These are phyloP conservation scores for Podarcis lilfordi DNA, from an alignment of 2,797 vertebrate genomes.

Conservation along the genomic window DNA sequence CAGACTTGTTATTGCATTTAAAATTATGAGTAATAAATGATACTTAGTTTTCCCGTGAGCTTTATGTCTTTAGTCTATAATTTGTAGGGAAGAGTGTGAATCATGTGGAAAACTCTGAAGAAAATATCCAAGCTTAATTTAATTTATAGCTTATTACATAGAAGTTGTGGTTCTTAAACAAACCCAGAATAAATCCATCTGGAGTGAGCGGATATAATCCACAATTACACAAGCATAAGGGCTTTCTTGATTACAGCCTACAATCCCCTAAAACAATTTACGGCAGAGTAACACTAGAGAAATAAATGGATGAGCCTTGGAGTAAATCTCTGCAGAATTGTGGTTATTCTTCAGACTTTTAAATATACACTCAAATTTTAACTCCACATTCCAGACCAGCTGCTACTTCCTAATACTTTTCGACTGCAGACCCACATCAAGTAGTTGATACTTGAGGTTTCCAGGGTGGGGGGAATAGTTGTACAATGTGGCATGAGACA, in stretches of 20 bases:
- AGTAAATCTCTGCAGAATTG: not conserved
- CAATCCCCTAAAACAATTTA: not conserved
- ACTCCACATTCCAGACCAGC: not conserved
- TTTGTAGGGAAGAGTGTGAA: constrained; percentile 21
- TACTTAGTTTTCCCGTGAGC: constrained; percentile 9
- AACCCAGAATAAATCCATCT: not conserved
- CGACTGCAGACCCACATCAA: not conserved
- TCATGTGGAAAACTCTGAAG: constrained; percentile 37
- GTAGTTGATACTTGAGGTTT: not conserved
- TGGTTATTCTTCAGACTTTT: not conserved
- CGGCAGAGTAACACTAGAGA: not conserved
- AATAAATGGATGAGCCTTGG: not conserved
- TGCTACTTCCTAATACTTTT: not conserved
- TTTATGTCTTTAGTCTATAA: constrained; percentile 49
- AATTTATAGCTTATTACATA: constrained; percentile 27
- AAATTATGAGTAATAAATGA: constrained; percentile 35
- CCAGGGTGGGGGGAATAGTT: not conserved
- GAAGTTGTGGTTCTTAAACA: not conserved
- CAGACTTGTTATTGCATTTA: constrained; percentile 45
- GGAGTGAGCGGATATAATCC: not conserved
- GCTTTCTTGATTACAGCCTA: not conserved
- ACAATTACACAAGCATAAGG: not conserved
- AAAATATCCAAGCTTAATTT: constrained; percentile 22
- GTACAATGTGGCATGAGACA: not conserved
- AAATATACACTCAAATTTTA: not conserved